phyloP scores from a whole-genome alignment of 2,797 vertebrate species.

The Cottoperca gobio region DNA sequence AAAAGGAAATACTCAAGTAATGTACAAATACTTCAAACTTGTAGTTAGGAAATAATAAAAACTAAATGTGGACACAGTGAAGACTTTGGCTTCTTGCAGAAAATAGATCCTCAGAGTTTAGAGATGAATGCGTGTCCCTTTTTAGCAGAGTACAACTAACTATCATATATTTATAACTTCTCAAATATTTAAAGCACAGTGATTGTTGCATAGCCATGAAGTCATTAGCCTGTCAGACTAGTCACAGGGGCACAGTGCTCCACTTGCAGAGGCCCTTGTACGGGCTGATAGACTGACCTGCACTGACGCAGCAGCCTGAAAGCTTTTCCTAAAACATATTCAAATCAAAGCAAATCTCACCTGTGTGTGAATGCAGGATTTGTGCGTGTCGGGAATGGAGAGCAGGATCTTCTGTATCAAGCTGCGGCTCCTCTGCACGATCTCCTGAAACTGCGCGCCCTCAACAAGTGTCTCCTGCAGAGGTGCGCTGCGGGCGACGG shows the following conservation, averaged over 20 bases:
- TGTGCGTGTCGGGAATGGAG: conserved; percentile 75
- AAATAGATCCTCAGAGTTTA: neutral
- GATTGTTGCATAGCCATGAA: neutral
- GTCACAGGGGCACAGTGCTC: neutral
- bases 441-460: conserved; percentile 68
- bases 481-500: conserved; percentile 67
- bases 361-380: conserved; percentile 63
- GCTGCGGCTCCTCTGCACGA: conserved; percentile 72
- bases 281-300: neutral
- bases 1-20: neutral
- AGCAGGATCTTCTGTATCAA: conserved; percentile 81
- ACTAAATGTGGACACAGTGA: neutral
- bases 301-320: neutral
- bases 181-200: too few relatives aligned
- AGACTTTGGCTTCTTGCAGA: neutral
- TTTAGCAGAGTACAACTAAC: neutral
- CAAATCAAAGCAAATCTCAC: conserved; percentile 62
- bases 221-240: neutral
- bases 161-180: neutral
- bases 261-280: neutral
- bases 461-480: conserved; percentile 70
- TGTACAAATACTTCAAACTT: neutral
- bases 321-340: neutral
- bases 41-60: too few relatives aligned
- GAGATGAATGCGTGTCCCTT: neutral